These are phyloP conservation scores for Protobothrops mucrosquamatus DNA, from an alignment of 2,113 vertebrate genomes.

Conservation along the genomic window DNA sequence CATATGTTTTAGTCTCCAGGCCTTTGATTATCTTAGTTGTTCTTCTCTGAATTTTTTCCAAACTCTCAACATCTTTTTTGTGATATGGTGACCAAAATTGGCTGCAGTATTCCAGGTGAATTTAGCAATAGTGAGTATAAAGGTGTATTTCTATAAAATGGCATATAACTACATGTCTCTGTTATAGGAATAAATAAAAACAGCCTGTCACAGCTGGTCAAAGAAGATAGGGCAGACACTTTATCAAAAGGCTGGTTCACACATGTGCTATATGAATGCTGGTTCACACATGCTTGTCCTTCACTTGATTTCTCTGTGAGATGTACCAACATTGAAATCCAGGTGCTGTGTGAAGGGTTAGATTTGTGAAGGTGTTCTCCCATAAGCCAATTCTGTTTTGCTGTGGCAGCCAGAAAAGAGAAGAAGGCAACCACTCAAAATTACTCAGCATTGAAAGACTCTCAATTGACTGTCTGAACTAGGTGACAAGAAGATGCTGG, in stretches of 20 bases:
- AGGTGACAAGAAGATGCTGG: not conserved
- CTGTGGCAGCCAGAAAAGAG: not conserved
- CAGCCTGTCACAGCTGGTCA: not conserved
- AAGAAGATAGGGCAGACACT: no score
- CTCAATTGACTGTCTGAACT: not conserved
- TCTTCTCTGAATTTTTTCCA: no score
- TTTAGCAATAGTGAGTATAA: not conserved
- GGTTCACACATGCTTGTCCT: not conserved
- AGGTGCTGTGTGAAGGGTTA: not conserved
- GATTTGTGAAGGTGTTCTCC: not conserved
- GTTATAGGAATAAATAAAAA: not conserved
- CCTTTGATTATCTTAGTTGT: no score
- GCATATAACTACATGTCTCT: not conserved
- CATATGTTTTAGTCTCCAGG: no score
- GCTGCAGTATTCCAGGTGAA: not conserved
- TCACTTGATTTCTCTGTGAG: not conserved
- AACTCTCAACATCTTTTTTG: no score
- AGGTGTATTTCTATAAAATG: not conserved
- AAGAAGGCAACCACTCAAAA: not conserved
- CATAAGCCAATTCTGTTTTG: not conserved
- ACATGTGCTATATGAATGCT: not conserved
- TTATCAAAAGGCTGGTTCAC: not conserved
- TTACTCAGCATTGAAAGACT: not conserved
- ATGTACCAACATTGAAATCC: not conserved
- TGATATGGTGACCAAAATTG: no score